These are phyloP conservation scores for Amorpha juglandis DNA, from an alignment of 2,888 invertebrate species.

Conservation along the genomic window DNA sequence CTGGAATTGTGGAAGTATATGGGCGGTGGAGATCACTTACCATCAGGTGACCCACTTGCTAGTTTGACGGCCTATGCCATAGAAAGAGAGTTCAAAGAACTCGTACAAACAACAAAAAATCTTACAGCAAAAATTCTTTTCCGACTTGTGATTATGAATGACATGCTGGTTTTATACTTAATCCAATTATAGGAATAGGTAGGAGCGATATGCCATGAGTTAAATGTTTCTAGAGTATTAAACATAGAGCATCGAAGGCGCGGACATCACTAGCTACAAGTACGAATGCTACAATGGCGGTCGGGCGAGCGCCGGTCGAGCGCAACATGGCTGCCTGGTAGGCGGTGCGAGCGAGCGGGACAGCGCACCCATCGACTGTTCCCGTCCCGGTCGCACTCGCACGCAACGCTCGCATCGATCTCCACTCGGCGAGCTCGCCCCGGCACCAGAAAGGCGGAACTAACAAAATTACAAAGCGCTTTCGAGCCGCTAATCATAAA, in stretches of 20 bases:
- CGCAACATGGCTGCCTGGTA: conserved; percentile 84
- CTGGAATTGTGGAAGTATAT: no score
- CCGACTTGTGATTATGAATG: background rate
- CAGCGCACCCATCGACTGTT: conserved; percentile 60
- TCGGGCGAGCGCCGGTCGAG: conserved; percentile 84
- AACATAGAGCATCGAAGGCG: conserved; percentile 39
- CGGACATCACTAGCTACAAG: conserved; percentile 79
- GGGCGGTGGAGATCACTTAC: no score
- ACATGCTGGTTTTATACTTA: background rate
- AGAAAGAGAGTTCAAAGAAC: background rate
- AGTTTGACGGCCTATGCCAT: no score
- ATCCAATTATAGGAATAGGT: background rate
- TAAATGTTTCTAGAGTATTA: background rate
- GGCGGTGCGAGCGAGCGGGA: conserved; percentile 80
- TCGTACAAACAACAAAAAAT: conserved; percentile 1
- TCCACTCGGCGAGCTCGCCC: conserved; percentile 81
- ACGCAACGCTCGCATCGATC: conserved; percentile 81
- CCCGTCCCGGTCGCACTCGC: conserved; percentile 73
- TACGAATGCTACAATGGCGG: conserved; percentile 83
- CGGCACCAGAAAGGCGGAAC: conserved; percentile 85
- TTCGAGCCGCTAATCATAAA: conserved; percentile 85
- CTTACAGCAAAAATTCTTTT: background rate
- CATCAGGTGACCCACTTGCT: no score
- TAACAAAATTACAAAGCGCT: conserved; percentile 85
- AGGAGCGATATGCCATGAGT: background rate